Base-by-base conservation (phyloP, 2,888 invertebrate species). In the Polydrusus tereticollis region DNA sequence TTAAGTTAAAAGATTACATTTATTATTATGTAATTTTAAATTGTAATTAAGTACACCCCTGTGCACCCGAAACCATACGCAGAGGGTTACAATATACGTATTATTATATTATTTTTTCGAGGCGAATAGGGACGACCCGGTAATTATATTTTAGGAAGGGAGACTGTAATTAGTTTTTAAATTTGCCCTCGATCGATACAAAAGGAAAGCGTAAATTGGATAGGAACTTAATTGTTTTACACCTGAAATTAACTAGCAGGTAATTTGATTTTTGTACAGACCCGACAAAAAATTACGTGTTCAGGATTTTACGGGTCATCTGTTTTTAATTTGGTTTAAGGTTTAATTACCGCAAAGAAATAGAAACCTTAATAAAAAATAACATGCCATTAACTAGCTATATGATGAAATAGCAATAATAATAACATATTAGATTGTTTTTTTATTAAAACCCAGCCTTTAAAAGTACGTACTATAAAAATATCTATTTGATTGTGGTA, bases 81-180 rank as follows among this genome's bases (percentile, higher is more conserved):
- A 23, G 57, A 63, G 63, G 72, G 67, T 55, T 33, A 20, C 66
- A 33, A 65, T 62, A 71, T 45, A 58, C 65, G 74, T 70, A 74
- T 74, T 74, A 71, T 74, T 74, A 67, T 74, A 74, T 74, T 74
- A 74, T 74, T 74, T 74, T 74, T 72, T 72, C 68, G 63, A 43
- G 70, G 65, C 58, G 43, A 58, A 59, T 38, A 68, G 67, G 70
- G 62, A 62, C 65, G 70, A 59, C 50, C 58, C 68, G 63, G 82
- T 84, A 84, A 84, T 84, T 84, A 83, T 82, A 81, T 84, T 83
- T 67, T 43, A 82, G 81, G 79, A 80, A 77, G 77, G 78, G 79
- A 81, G 82, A 80, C 78, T 82, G 82, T 84, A 84, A 84, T 84
- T 84, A 84, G 82, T 83, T 84, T 84, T 84, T 84, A 84, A 84